Evolutionary conservation across 2,888 invertebrate genomes (phyloP), one percentile per base, ranked within the genome.

Genomic region (Physocephala rufipes): DNA sequence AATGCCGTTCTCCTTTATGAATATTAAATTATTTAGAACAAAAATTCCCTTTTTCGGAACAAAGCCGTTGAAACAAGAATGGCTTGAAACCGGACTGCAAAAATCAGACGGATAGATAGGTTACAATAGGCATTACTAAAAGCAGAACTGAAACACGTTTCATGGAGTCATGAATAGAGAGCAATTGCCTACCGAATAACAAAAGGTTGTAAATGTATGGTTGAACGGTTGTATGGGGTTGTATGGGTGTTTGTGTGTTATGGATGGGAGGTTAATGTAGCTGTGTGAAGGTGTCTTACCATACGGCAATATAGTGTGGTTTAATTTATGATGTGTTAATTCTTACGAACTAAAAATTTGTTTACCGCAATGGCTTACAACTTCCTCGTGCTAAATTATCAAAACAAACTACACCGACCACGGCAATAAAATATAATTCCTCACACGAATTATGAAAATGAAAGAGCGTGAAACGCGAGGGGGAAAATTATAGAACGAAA

Each of bases 261-360:
- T n/a, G 19, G n/a, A 9, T n/a, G n/a, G n/a, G 12, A 4, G 12
- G 12, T 49, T 49, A 4, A 7, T 13, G 4, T 4, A 4, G 19
- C n/a, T 21, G n/a, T 53, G 7, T 9, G 21, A 9, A 21, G 19
- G 21, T 53, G n/a, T 53, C 16, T 9, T 12, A 21, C 9, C 21
- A n/a, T 53, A 21, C 21, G n/a, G 12, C 13, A 16, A 28, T 28
- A 4, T 2, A 2, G 13, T 1, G 16, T 26, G 26, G 24, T 24
- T 24, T 26, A 58, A 58, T 58, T 58, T 24, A 58, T 58, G 58
- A 58, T 28, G 58, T 58, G 58, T 58, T 24, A 58, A 58, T 28
- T 58, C 15, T 12, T 58, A 15, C 15, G 9, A 26, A 28, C 28
- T 28, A 26, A 28, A 58, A 58, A 58, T 58, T 13, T 28, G 24